Conservation (phyloP, 2,113 vertebrate species). For the Acinonyx jubatus region DNA sequence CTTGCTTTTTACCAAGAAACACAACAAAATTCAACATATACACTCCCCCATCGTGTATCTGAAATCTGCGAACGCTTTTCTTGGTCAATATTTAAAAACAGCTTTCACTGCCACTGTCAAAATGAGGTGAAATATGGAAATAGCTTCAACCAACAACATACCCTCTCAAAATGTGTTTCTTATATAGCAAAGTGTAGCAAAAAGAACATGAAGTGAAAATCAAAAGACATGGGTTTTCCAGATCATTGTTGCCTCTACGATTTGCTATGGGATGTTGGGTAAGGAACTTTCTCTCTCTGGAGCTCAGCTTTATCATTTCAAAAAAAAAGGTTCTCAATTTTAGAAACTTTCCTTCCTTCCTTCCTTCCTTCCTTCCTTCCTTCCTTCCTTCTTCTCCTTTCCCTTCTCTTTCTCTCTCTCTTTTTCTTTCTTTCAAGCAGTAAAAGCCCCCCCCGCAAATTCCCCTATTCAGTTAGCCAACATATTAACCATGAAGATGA, state of each 20-base stretch:
- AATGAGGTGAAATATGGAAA: conserved; percentile 23
- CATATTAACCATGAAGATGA: background rate
- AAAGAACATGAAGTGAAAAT: background rate
- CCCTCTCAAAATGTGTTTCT: background rate
- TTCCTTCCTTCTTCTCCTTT: background rate
- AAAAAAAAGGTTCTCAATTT: background rate
- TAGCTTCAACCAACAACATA: background rate
- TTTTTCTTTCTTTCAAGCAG: background rate
- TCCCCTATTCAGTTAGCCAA: background rate
- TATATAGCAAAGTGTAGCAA: background rate
- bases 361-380: background rate
- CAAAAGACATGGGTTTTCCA: background rate
- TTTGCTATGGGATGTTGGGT: background rate
- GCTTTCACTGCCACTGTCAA: conserved; percentile 44
- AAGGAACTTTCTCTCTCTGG: background rate
- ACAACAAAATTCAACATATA: background rate
- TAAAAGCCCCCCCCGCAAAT: background rate
- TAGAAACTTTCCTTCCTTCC: background rate
- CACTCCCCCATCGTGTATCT: background rate
- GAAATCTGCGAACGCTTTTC: conserved; percentile 11
- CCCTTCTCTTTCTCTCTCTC: background rate
- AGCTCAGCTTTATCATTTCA: conserved; percentile 14
- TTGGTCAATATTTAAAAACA: conserved; percentile 19
- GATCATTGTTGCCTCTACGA: background rate
- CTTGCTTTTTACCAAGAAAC: conserved; percentile 14